Percentiles rank a stretch among this genome's conserved stretches.
These are phyloP conservation scores for Microctenopoma stevenorrisi DNA, from an alignment of 2,797 vertebrate genomes.

Conservation along the genomic window DNA sequence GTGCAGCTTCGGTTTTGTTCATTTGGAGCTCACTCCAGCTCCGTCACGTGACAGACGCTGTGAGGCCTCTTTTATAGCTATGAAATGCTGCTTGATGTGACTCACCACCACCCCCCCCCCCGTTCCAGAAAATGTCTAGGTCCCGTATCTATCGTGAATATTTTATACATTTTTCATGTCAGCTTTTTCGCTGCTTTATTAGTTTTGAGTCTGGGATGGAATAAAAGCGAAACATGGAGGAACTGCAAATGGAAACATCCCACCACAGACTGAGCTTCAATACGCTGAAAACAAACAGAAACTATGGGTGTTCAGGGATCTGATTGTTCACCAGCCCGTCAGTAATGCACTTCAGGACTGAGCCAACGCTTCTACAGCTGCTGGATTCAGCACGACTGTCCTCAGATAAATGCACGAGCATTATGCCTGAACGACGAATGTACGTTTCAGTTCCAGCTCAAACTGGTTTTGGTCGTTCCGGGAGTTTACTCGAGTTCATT, in stretches of 20 bases:
- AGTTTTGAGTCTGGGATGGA: background rate
- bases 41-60: background rate
- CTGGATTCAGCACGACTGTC: background rate
- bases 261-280: background rate
- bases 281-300: background rate
- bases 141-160: too few relatives aligned
- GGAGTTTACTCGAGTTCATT: constrained; percentile 25
- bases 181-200: too few relatives aligned
- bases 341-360: background rate
- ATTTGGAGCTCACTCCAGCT: background rate
- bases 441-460: constrained; percentile 11
- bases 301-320: background rate
- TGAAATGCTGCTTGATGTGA: background rate
- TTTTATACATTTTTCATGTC: background rate
- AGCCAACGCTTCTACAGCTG: background rate
- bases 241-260: constrained; percentile 3
- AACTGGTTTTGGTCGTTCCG: background rate
- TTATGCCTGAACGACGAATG: background rate
- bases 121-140: background rate
- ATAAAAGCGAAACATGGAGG: background rate
- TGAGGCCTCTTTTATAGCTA: background rate
- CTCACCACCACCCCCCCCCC: background rate
- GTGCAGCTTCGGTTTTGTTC: too few relatives aligned
- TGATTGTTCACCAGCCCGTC: background rate
- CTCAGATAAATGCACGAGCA: background rate